Base-by-base conservation (phyloP, 2,797 vertebrate genomes). In the Clarias platycephalus region DNA sequence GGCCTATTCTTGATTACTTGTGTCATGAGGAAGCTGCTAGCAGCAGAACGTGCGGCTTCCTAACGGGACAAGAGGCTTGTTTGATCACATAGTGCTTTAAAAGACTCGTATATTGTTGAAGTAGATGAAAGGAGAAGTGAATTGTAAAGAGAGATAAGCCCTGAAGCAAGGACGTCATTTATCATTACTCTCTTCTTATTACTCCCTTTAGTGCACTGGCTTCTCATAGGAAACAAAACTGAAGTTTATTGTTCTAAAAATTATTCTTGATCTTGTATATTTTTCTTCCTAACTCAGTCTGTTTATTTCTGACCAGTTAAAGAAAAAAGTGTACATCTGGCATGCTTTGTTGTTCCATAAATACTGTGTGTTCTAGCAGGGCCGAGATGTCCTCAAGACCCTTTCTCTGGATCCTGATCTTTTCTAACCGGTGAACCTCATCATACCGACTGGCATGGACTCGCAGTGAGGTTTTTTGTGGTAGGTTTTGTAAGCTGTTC, bases 1-100 rank as follows among this genome's bases (percentile, higher is more conserved):
- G 96, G 97, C 97, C 97, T 98, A 95, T 97, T 97, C 97, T 97
- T 92, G 97, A 96, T 97, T 97, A 97, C 97, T 98, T 98, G 97
- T 97, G 96, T 97, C 97, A 95, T 96, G 97, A 97, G 94, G 91
- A 75, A 94, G 96, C 95, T 88, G 26, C 28, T 15, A 80, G 90
- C 95, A 81, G 79, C 94, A 26, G 67, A 83, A 85, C 74, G 62
- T 74, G 86, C 83, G 40, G 16, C n/a, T 71, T 66, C 24, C 20
- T 77, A 31, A 81, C 44, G 1, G 37, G 40, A 55, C 24, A 24
- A 34, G 78, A 66, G 79, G 63, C 26, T 13, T 57, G 63, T 71
- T 71, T 71, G 26, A 71, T 71, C 34, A 18, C 26, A 13, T 10
- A 20, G 60, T 18, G n/a, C 10, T 62, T 63, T 63, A 16, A 24